Evolutionary conservation across 1,140 invertebrate genomes (phyloP), one percentile per base, ranked within the genome.

Genomic region (Dreissena rostriformis): DNA sequence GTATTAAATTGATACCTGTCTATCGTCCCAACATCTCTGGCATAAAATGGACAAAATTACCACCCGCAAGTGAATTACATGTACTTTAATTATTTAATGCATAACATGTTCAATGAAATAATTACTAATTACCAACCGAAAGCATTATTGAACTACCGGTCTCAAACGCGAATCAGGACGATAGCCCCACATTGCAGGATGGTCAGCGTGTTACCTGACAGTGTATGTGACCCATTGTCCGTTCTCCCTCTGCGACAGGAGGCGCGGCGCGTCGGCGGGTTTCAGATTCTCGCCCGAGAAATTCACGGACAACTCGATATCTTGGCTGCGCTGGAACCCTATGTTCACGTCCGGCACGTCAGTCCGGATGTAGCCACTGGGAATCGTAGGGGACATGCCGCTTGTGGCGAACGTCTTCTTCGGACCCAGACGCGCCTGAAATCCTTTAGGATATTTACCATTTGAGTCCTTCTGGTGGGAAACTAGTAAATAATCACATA

Each of bases 401-500:
- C 86, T 78, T 12, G 66, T 68, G n/a, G 68, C 63, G 67, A 87
- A 88, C 15, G 79, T 86, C 1, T 61, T 51, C 66, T 87, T 89
- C 12, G 71, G 17, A 0, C 90, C 90, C 29, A 89, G 73, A n/a
- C 82, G 68, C 15, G 86, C 74, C 28, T 87, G 79, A 72, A 91
- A 89, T 14, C 86, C 89, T 80, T 85, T 82, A 28, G 90, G 90
- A 73, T 81, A 91, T 2, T 77, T 55, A 71, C 74, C 82, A 73
- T 84, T 87, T 53, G 79, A 55, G 10, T 84, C 80, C 26, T 78
- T 88, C 80, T 90, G 90, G 1, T 83, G 81, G 52, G 90, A 91
- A 10, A 86, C 81, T 19, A 91, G 66, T 19, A 90, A 81, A 86
- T 91, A 91, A 82, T 91, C 89, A 68, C 87, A 90, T 61, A 90